These are phyloP conservation scores for Psephotus haematonotus DNA, from an alignment of 2,113 vertebrate genomes.

Conservation along the genomic window DNA sequence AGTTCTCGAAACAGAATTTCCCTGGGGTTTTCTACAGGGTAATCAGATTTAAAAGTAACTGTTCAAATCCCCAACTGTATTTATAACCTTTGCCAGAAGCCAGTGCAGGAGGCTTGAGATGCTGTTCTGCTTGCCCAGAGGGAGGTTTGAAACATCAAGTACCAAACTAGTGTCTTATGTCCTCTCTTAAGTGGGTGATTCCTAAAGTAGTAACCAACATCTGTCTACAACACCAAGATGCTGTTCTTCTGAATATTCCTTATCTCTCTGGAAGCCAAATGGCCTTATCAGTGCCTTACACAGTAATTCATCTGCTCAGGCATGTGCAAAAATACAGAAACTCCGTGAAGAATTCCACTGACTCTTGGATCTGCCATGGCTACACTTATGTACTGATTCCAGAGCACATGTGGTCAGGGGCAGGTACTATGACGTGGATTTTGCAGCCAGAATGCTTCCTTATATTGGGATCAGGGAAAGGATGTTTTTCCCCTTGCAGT, in stretches of 20 bases:
- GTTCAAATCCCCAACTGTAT: not conserved
- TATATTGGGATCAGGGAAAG: not conserved
- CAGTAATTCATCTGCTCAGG: not conserved
- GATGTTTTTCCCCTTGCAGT: not conserved
- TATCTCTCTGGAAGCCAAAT: not conserved
- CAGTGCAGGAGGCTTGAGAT: not conserved
- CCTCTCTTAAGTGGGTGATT: not conserved
- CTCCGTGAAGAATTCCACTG: not conserved
- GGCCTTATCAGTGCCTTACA: not conserved
- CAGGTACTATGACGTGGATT: too few relatives aligned
- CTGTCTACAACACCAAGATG: not conserved
- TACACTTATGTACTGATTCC: not conserved
- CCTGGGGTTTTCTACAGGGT: not conserved
- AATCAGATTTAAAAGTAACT: not conserved
- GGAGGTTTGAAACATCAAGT: not conserved
- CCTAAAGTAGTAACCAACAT: not conserved
- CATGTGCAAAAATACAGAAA: not conserved
- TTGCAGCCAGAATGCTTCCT: not conserved
- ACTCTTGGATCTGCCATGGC: not conserved
- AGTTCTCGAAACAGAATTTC: constrained; percentile 15
- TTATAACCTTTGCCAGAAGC: not conserved
- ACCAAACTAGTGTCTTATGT: not conserved
- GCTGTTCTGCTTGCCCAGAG: not conserved
- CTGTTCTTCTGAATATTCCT: not conserved
- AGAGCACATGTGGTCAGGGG: accelerated